Conservation (phyloP, 2,113 vertebrate genomes). For the Aramus guarauna region DNA sequence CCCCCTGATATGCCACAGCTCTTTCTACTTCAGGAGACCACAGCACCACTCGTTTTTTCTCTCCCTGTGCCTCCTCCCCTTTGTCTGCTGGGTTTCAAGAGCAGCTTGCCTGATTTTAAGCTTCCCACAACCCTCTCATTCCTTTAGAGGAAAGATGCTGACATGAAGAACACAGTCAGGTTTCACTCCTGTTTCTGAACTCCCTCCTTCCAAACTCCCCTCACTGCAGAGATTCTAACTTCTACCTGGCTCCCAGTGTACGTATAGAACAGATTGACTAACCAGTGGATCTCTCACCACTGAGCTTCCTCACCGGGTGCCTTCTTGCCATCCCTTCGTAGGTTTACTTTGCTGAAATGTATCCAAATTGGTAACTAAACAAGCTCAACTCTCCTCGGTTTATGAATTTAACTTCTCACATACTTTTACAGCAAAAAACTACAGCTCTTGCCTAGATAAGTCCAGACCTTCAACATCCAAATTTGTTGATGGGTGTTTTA, state of each 20-base stretch:
- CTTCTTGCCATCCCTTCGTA: not conserved
- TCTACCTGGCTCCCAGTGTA: not conserved
- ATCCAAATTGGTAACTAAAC: not conserved
- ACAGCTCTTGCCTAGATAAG: not conserved
- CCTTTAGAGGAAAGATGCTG: not conserved
- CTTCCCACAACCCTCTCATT: not conserved
- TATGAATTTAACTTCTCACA: not conserved
- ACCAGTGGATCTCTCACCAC: not conserved
- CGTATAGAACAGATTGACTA: accelerated
- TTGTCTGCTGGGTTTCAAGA: not conserved
- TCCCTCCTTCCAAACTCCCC: not conserved
- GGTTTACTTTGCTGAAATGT: not conserved
- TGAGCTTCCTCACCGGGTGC: not conserved
- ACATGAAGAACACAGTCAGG: not conserved
- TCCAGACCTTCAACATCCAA: not conserved
- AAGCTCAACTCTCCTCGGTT: not conserved
- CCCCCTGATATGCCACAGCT: not conserved
- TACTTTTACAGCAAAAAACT: not conserved
- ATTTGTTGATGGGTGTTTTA: not conserved
- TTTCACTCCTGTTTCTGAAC: not conserved
- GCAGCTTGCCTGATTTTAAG: not conserved
- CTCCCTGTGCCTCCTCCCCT: not conserved
- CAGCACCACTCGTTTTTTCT: not conserved
- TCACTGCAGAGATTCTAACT: not conserved
- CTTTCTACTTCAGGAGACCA: not conserved